phyloP scores from a whole-genome alignment of 2,888 invertebrate genomes.

The Drosophila conformis region DNA sequence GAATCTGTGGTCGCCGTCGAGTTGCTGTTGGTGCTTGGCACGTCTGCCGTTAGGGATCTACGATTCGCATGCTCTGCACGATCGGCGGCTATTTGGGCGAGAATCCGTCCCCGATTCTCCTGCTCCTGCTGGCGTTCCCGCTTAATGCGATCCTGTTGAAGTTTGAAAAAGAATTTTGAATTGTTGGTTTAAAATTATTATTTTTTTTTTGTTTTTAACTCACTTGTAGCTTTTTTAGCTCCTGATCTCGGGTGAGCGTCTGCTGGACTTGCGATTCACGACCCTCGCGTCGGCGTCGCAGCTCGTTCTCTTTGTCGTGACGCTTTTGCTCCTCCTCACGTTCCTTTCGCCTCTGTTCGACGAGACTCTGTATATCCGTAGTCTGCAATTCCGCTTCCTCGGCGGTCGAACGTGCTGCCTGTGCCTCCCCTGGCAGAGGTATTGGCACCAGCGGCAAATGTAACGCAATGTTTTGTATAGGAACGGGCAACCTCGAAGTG shows the following conservation, averaged over 20 bases:
- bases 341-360: constrained; percentile 89
- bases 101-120: constrained; percentile 92
- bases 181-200: neutral
- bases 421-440: neutral
- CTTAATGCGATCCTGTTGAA: constrained; percentile 88
- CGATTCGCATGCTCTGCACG: constrained; percentile 90
- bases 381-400: constrained; percentile 32
- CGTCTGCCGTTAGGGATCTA: constrained; percentile 83
- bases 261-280: constrained; percentile 88
- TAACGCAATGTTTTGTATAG: constrained; percentile 13
- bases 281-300: constrained; percentile 90
- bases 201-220: neutral
- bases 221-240: constrained; percentile 76
- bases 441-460: constrained; percentile 13
- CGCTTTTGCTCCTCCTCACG: constrained; percentile 95
- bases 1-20: constrained; percentile 77
- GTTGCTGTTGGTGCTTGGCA: constrained; percentile 36
- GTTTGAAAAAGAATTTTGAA: neutral
- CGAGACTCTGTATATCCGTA: constrained; percentile 55
- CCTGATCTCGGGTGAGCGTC: constrained; percentile 77
- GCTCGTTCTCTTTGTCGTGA: constrained; percentile 88
- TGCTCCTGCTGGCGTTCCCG: constrained; percentile 95
- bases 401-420: neutral
- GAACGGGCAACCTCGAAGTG: constrained; percentile 26
- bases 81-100: constrained; percentile 96